phyloP scores from a whole-genome alignment of 2,797 vertebrate species.

The Bucorvus abyssinicus region DNA sequence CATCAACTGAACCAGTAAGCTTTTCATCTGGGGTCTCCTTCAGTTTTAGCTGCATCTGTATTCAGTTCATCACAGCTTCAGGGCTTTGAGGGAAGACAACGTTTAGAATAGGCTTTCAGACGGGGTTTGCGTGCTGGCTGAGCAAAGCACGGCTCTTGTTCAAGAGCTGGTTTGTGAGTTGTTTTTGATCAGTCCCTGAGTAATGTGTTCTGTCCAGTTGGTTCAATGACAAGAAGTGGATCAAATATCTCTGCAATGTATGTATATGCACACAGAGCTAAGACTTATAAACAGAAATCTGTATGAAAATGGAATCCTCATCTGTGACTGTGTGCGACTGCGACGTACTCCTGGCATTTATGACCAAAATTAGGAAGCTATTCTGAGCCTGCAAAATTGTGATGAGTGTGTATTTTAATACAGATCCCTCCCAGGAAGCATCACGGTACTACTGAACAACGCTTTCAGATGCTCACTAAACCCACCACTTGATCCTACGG shows the following conservation, averaged over 20 bases:
- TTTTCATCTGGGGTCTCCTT: not conserved
- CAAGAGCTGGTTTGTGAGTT: not conserved
- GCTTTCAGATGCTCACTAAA: not conserved
- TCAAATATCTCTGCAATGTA: not conserved
- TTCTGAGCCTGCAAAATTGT: not conserved
- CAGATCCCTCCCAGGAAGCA: not conserved
- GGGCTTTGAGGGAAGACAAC: not conserved
- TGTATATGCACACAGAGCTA: not conserved
- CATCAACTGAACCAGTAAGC: not conserved
- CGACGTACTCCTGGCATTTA: not conserved
- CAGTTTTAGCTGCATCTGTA: not conserved
- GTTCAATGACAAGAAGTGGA: not conserved
- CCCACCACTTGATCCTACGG: not conserved
- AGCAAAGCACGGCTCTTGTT: not conserved
- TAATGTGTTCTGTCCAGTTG: not conserved
- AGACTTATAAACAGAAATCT: not conserved
- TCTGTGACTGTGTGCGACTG: not conserved
- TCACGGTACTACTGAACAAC: not conserved
- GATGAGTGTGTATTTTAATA: slow-evolving; percentile 12
- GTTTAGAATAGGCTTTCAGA: not conserved
- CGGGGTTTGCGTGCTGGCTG: not conserved
- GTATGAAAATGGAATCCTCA: not conserved
- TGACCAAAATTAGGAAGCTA: slow-evolving; percentile 41
- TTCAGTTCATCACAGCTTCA: not conserved
- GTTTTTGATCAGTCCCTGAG: not conserved